These are phyloP conservation scores for Irena cyanogastra DNA, from an alignment of 2,113 vertebrate genomes.

Conservation along the genomic window DNA sequence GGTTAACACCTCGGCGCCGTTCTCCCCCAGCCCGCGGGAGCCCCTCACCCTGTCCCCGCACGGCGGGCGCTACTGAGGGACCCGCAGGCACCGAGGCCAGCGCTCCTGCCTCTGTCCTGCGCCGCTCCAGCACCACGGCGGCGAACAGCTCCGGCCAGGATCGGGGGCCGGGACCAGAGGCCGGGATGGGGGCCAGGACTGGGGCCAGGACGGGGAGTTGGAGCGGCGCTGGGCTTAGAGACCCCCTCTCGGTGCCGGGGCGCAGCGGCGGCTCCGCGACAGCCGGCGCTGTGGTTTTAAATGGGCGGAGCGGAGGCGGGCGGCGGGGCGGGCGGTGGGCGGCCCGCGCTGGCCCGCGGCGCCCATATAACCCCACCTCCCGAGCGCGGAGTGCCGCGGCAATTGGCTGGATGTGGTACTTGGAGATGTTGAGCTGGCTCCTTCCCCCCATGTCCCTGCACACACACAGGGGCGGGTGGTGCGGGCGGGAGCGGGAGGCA, in stretches of 20 bases:
- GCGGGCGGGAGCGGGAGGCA: slow-evolving; percentile 59
- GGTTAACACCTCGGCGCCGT: background rate
- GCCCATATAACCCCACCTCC: slow-evolving; percentile 58
- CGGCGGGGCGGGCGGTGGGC: background rate
- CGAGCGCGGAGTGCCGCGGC: background rate
- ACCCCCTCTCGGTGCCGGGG: background rate
- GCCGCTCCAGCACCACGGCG: slow-evolving; percentile 12
- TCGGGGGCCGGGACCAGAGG: background rate
- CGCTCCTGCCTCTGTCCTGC: background rate
- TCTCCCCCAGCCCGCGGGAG: background rate
- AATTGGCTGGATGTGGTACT: slow-evolving; percentile 57
- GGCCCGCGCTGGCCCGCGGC: background rate
- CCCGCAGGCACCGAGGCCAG: background rate
- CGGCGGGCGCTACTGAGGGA: accelerated
- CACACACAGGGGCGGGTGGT: slow-evolving; percentile 58
- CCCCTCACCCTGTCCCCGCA: accelerated
- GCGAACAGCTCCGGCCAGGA: slow-evolving; percentile 34
- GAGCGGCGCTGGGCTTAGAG: too few species aligned
- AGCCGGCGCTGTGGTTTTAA: slow-evolving; percentile 17
- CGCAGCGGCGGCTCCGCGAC: background rate
- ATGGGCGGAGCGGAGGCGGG: background rate
- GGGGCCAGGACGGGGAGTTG: too few species aligned
- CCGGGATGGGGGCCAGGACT: background rate
- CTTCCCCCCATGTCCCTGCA: slow-evolving; percentile 64
- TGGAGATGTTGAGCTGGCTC: slow-evolving; percentile 63